Conservation (phyloP, 2,113 vertebrate genomes). For the Lophotis ruficrista region DNA sequence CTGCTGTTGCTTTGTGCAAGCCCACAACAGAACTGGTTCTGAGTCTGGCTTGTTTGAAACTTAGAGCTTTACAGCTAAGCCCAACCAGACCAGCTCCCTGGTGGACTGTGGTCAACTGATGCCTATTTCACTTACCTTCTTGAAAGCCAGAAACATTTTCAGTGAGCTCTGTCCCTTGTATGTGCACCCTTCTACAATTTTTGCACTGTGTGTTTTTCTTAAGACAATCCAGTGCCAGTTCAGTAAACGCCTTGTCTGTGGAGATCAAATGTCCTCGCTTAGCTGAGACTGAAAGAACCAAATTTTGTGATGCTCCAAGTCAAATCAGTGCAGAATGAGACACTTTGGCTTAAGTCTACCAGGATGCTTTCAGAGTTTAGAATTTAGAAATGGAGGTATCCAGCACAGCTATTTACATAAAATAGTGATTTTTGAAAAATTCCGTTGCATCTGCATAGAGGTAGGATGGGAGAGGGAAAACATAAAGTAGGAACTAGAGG, state of each 20-base stretch:
- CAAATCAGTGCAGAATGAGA: not conserved
- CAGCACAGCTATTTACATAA: not conserved
- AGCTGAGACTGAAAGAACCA: not conserved
- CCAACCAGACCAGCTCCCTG: rapidly evolving
- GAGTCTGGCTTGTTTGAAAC: not conserved
- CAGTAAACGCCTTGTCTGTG: not conserved
- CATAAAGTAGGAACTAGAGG: not conserved
- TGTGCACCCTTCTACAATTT: not conserved
- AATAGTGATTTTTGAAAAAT: not conserved
- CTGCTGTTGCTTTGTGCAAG: not conserved
- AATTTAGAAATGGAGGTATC: not conserved
- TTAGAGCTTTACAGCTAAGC: not conserved
- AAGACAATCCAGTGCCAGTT: not conserved
- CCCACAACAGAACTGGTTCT: not conserved
- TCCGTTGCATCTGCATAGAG: not conserved
- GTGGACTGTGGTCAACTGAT: not conserved
- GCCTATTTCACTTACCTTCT: not conserved
- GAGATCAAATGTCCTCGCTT: not conserved
- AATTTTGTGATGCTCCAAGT: not conserved
- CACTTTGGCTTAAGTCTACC: not conserved
- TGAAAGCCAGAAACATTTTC: not conserved
- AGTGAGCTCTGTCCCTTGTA: not conserved
- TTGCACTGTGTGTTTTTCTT: not conserved
- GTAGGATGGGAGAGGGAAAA: not conserved
- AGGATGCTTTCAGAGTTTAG: not conserved